phyloP scores from a whole-genome alignment of 2,113 vertebrate species.

The Mohoua ochrocephala region DNA sequence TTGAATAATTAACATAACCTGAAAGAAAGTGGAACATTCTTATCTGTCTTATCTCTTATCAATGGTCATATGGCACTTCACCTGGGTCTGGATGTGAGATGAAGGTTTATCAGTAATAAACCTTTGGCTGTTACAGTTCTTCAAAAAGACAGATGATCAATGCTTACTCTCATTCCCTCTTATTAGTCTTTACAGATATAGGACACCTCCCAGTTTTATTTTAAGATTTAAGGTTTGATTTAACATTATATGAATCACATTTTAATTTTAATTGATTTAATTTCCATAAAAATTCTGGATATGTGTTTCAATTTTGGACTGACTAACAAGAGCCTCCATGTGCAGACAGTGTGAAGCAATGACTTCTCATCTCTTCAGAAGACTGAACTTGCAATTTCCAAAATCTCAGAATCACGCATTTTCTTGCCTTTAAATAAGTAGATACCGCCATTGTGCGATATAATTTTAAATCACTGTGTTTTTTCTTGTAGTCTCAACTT shows the following conservation, averaged over 20 bases:
- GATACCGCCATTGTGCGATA: neutral
- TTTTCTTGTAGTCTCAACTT: neutral
- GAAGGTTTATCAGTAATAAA: neutral
- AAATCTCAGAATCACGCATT: neutral
- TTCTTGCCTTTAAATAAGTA: neutral
- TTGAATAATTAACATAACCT: neutral
- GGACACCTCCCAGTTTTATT: neutral
- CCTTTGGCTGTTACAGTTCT: neutral
- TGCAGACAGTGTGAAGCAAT: neutral
- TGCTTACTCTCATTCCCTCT: neutral
- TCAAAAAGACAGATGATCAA: neutral
- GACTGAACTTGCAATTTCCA: neutral
- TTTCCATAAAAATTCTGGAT: neutral
- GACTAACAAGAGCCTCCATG: neutral
- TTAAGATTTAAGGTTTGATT: neutral
- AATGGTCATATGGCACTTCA: neutral
- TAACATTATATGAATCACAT: neutral
- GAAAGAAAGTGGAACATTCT: neutral
- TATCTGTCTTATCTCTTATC: neutral
- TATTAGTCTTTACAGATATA: neutral
- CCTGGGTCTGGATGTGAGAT: neutral
- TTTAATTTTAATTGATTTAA: neutral
- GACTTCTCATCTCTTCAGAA: neutral
- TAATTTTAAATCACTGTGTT: neutral
- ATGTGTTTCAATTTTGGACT: neutral